Evolutionary conservation across 2,797 vertebrate species (phyloP).

Genomic region (Takifugu ocellatus): DNA sequence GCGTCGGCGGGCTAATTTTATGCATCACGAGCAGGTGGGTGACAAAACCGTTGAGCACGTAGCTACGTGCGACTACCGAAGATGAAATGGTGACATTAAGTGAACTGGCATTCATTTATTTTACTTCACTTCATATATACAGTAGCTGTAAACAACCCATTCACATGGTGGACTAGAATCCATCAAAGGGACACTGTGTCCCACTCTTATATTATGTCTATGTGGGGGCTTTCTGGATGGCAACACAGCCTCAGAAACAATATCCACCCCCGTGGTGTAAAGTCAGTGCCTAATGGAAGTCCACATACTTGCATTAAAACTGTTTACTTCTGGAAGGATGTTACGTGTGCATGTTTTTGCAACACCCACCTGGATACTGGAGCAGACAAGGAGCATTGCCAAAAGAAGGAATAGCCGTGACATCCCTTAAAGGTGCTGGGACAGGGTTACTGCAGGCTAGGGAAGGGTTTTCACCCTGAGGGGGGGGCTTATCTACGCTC

Average conservation of each 20-base stretch:
- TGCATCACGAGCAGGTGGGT: constrained; percentile 1
- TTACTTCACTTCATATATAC: constrained; percentile 19
- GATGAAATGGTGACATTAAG: neutral
- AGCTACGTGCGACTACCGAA: constrained; percentile 3
- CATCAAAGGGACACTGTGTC: constrained; percentile 14
- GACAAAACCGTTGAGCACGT: constrained; percentile 4
- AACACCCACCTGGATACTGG: constrained; percentile 75
- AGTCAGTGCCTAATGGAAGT: constrained; percentile 15
- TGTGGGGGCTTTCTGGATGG: constrained; percentile 11
- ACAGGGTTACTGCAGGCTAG: constrained; percentile 59
- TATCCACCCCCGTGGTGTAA: constrained; percentile 6
- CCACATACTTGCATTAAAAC: constrained; percentile 1
- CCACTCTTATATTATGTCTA: constrained; percentile 1
- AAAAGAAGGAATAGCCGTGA: constrained; percentile 74
- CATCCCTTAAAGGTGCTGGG: constrained; percentile 80
- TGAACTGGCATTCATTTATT: constrained; percentile 24
- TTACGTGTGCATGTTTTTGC: constrained; percentile 4
- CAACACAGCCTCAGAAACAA: constrained; percentile 14
- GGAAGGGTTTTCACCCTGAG: constrained; percentile 72
- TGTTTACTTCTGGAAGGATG: constrained; percentile 1
- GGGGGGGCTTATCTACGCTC: constrained; percentile 63
- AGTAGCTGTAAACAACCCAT: constrained; percentile 27
- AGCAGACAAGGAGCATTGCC: constrained; percentile 69
- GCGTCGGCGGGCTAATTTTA: neutral
- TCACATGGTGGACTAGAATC: constrained; percentile 9